These are phyloP conservation scores for Pheosia tremula DNA, from an alignment of 2,888 invertebrate genomes.

Conservation along the genomic window DNA sequence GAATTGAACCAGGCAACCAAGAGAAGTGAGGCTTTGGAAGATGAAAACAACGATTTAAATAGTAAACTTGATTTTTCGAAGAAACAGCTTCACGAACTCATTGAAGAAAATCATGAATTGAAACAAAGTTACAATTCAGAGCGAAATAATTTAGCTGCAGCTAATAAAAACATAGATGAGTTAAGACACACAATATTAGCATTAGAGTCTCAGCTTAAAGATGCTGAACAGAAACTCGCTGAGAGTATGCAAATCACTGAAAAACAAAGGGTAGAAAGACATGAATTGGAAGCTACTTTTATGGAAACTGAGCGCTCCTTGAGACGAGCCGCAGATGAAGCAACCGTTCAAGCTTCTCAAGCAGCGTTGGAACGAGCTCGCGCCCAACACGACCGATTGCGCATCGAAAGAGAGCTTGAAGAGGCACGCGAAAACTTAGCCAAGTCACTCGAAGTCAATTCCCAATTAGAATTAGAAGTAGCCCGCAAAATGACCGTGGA, in stretches of 20 bases:
- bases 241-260: slow-evolving; percentile 58
- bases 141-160: slow-evolving; percentile 50
- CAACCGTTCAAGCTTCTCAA: slow-evolving; percentile 90
- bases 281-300: slow-evolving; percentile 69
- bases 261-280: slow-evolving; percentile 65
- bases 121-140: slow-evolving; percentile 54
- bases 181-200: slow-evolving; percentile 50
- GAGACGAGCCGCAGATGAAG: slow-evolving; percentile 88
- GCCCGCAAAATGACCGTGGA: slow-evolving; percentile 68
- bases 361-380: slow-evolving; percentile 90
- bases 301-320: slow-evolving; percentile 82
- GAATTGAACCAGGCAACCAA: slow-evolving; percentile 74
- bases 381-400: slow-evolving; percentile 88
- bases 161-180: slow-evolving; percentile 54
- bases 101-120: slow-evolving; percentile 58
- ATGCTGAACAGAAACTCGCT: slow-evolving; percentile 59
- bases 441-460: slow-evolving; percentile 58
- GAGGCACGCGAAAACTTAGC: slow-evolving; percentile 80
- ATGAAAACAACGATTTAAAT: slow-evolving; percentile 73
- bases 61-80: slow-evolving; percentile 65
- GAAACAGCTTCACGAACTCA: slow-evolving; percentile 60
- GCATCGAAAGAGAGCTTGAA: slow-evolving; percentile 86
- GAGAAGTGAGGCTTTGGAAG: slow-evolving; percentile 60
- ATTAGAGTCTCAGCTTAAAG: slow-evolving; percentile 60
- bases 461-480: slow-evolving; percentile 75